These are phyloP conservation scores for Heliconius erato DNA, from an alignment of 2,888 invertebrate genomes.

Conservation along the genomic window DNA sequence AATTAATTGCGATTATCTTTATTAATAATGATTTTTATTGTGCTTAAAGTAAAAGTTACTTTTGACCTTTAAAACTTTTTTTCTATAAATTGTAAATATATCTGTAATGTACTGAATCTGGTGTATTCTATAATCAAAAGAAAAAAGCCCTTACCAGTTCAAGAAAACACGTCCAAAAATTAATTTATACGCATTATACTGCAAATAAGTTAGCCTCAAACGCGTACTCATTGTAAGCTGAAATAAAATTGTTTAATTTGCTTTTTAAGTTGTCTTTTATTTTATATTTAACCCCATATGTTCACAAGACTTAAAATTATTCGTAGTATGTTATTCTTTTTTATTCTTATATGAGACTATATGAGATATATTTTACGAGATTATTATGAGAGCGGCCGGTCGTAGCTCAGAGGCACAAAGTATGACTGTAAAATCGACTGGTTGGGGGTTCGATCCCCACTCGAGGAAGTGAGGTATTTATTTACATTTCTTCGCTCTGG, in stretches of 20 bases:
- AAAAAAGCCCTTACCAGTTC: conserved; percentile 81
- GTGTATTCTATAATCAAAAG: conserved; percentile 39
- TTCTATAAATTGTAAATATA: background rate
- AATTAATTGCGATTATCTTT: no score
- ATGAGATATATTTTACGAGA: no score
- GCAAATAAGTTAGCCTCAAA: conserved; percentile 57
- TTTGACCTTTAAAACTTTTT: no score
- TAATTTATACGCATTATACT: conserved; percentile 66
- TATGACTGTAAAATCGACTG: no score
- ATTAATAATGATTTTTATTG: no score
- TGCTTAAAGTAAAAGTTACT: no score
- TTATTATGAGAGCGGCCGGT: no score
- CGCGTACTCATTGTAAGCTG: conserved; percentile 65
- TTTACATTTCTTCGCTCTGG: no score
- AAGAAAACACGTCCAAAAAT: conserved; percentile 79
- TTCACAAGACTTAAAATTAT: background rate
- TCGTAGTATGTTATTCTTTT: background rate
- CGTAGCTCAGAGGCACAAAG: no score
- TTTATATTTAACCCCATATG: background rate
- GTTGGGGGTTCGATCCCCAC: no score
- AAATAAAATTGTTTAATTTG: conserved; percentile 70
- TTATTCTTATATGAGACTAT: no score
- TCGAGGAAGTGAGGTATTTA: no score
- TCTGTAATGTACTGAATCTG: conserved; percentile 32
- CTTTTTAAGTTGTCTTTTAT: conserved; percentile 59